These are phyloP conservation scores for Folsomia candida DNA, from an alignment of 2,888 invertebrate genomes.

Conservation along the genomic window DNA sequence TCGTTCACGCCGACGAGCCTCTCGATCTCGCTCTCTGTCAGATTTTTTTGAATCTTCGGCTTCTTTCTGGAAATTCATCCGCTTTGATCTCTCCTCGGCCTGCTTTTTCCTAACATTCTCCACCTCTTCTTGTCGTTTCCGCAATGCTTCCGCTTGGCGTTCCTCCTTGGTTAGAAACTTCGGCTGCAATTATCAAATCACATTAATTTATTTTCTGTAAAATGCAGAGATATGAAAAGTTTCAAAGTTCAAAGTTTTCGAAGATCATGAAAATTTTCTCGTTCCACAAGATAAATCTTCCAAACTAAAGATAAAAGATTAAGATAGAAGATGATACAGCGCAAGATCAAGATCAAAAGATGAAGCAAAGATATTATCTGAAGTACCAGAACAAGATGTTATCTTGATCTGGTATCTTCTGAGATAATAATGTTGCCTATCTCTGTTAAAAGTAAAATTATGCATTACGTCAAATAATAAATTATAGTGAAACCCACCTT, in stretches of 20 bases:
- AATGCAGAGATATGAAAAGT: no score
- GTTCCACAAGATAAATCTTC: no score
- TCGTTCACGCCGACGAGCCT: conserved; percentile 43
- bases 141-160: conserved; percentile 82
- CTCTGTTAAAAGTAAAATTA: no score
- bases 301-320: no score
- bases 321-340: no score
- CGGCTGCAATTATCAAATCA: conserved; percentile 61
- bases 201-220: background rate
- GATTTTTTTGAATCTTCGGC: conserved; percentile 50
- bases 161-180: conserved; percentile 96
- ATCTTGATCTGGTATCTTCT: no score
- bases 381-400: no score
- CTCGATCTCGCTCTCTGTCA: conserved; percentile 49
- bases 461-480: no score
- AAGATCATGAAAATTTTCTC: background rate
- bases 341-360: no score
- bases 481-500: conserved; percentile 68
- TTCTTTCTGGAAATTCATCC: conserved; percentile 58
- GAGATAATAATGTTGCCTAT: no score
- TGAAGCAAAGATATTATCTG: background rate
- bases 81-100: conserved; percentile 67
- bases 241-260: no score
- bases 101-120: conserved; percentile 72
- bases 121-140: conserved; percentile 83